Conservation (phyloP, 1,140 invertebrate species). For the Scaptomyza pallida region DNA sequence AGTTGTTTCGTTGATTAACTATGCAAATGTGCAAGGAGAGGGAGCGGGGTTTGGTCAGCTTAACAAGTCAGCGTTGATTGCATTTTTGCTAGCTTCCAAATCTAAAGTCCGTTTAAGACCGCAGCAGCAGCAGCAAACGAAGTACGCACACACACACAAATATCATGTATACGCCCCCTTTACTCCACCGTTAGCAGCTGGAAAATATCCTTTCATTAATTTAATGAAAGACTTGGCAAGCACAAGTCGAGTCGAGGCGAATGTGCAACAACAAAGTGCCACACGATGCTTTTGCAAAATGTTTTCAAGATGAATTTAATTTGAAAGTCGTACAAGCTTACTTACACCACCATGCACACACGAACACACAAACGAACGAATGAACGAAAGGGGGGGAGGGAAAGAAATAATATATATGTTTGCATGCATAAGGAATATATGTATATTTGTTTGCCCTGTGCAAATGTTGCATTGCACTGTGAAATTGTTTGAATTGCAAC, state of each 20-base stretch:
- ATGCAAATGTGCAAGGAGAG: constrained; percentile 54
- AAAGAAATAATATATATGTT: background rate
- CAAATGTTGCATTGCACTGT: constrained; percentile 5
- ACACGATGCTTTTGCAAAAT: background rate
- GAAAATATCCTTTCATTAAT: constrained; percentile 71
- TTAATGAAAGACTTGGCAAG: constrained; percentile 62
- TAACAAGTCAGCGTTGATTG: constrained; percentile 69
- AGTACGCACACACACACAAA: background rate
- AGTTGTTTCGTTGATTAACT: constrained; percentile 54
- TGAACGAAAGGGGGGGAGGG: no score
- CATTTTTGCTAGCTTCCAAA: constrained; percentile 49
- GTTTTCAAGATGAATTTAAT: constrained; percentile 56
- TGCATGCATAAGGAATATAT: constrained; percentile 3
- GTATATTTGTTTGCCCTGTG: background rate
- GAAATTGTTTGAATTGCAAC: background rate
- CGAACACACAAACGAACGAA: background rate
- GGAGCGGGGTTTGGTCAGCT: constrained; percentile 16
- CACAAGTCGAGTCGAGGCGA: constrained; percentile 17
- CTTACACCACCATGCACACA: background rate
- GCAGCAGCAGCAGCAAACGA: background rate
- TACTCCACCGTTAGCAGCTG: background rate
- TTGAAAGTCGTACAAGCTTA: constrained; percentile 35
- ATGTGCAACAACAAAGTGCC: constrained; percentile 20
- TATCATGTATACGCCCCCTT: constrained; percentile 17
- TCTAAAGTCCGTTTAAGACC: background rate